Conservation (phyloP, 2,113 vertebrate genomes). For the Mormoops blainvillei region DNA sequence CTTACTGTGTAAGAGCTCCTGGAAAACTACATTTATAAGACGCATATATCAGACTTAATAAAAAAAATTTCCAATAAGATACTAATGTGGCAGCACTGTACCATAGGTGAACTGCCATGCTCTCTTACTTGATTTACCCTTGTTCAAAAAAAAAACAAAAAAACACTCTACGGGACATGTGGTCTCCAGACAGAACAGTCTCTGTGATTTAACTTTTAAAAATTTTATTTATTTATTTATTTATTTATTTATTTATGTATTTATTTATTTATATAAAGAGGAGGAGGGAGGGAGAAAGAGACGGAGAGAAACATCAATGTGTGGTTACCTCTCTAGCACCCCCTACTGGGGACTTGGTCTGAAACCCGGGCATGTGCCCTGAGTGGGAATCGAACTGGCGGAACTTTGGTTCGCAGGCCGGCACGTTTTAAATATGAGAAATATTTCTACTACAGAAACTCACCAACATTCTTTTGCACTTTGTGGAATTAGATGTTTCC, state of each 20-base stretch:
- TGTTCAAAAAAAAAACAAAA: too few species aligned
- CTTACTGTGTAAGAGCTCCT: background rate
- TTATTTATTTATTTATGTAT: too few species aligned
- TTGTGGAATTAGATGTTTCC: background rate
- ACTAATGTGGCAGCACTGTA: background rate
- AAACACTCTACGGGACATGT: background rate
- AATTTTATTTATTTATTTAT: too few species aligned
- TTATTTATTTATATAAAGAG: too few species aligned
- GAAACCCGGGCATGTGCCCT: too few species aligned
- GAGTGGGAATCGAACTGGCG: too few species aligned
- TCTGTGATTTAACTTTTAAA: constrained; percentile 9
- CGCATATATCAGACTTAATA: background rate
- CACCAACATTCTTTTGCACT: background rate
- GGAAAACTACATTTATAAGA: background rate
- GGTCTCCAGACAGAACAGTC: background rate
- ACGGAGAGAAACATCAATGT: too few species aligned
- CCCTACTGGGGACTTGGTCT: too few species aligned
- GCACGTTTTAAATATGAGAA: background rate
- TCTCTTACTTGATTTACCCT: background rate
- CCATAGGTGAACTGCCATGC: background rate
- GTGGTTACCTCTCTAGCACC: too few species aligned
- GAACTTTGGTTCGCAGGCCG: too few species aligned
- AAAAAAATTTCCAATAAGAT: background rate
- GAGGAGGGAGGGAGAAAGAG: too few species aligned
- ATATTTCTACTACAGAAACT: background rate